Evolutionary conservation across 2,113 vertebrate genomes (phyloP), one percentile per base, ranked within the genome.

Genomic region (Rousettus leschenaultii): DNA sequence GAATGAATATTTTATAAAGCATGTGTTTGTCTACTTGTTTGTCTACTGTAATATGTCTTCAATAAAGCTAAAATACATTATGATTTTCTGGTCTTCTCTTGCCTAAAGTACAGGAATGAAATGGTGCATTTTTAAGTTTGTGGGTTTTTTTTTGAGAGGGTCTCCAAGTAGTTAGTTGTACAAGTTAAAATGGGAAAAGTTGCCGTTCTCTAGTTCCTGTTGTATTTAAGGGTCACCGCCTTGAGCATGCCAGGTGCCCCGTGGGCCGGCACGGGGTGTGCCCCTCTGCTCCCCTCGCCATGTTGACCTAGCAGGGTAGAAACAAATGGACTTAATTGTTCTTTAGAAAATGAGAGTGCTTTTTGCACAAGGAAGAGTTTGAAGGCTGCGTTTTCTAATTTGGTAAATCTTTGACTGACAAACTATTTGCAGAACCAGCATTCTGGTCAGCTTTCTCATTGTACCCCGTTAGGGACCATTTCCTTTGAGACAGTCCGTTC

Each of bases 1-100:
- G 98, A 98, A 98, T 98, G 99, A 98, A 97, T 98, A 98, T 98
- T 99, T 99, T 98, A 98, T 98, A 98, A 97, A 98, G 99, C 95
- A 91, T 98, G 98, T 98, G 97, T 98, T 98, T 40, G 80, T 96
- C 84, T 71, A 98, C 92, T 98, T 97, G 95, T 98, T 97, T 97
- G 98, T 98, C 97, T 98, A 82, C 94, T 98, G 97, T 99, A 98
- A 96, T 87, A 97, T 97, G 97, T 45, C 83, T 97, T 93, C 91
- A 99, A 98, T 99, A 99, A 99, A 99, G 97, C 75, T 87, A 94
- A 97, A 19, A 70, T 65, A 95, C 66, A 33, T 15, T n/a, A 63
- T 24, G 59, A 93, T 21, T 79, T 53, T 53, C 78, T 73, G 2
- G 55, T 93, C 61, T 85, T 83, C 28, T 93, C 51, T 95, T 85